Evolutionary conservation across 1,140 invertebrate species (phyloP).

Genomic region (Samia ricini): DNA sequence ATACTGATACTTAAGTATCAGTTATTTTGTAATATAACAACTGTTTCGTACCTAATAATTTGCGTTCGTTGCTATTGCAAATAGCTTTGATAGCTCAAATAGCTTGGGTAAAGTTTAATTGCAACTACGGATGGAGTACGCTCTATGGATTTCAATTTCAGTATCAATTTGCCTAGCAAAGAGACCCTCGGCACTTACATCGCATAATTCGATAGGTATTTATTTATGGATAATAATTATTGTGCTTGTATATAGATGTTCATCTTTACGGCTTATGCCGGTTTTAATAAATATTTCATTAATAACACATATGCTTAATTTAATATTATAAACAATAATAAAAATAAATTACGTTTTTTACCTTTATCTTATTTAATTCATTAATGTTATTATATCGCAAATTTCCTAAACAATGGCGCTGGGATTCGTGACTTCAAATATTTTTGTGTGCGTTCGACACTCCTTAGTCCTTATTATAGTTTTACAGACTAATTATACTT

Average conservation of each 20-base stretch:
- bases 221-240: not conserved
- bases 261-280: not conserved
- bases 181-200: not conserved
- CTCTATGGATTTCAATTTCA: slow-evolving; percentile 24
- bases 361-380: no score
- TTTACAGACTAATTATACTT: no score
- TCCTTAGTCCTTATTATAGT: no score
- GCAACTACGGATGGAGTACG: slow-evolving; percentile 10
- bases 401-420: no score
- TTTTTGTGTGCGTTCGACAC: no score
- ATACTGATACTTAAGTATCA: not conserved
- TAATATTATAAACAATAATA: no score
- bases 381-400: no score
- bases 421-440: no score
- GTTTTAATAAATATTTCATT: not conserved
- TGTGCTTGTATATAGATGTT: not conserved
- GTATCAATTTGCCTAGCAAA: slow-evolving; percentile 22
- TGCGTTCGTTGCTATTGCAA: slow-evolving; percentile 15
- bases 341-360: no score
- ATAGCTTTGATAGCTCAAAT: slow-evolving; percentile 23
- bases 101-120: slow-evolving; percentile 27
- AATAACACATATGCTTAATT: no score
- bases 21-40: not conserved
- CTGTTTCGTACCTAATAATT: not conserved
- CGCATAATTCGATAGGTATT: not conserved